phyloP scores from a whole-genome alignment of 2,888 invertebrate species.

The Heliothis peltigera region DNA sequence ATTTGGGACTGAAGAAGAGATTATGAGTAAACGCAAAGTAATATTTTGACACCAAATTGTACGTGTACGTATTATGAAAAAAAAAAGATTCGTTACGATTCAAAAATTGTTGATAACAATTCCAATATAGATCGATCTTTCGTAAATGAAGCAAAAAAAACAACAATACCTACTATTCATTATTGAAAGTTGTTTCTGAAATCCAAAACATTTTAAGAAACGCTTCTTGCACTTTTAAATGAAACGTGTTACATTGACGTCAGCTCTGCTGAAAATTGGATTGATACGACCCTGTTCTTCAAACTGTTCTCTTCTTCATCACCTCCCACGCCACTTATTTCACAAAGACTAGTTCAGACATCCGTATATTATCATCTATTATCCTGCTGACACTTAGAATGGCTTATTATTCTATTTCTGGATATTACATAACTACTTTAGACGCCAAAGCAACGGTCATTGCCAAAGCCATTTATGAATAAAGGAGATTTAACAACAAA shows the following conservation, averaged over 20 bases:
- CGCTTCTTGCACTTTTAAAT: conserved; percentile 2
- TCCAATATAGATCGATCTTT: background rate
- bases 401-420: conserved; percentile 43
- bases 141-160: background rate
- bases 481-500: background rate
- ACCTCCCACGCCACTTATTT: conserved; percentile 23
- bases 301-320: conserved; percentile 9
- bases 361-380: conserved; percentile 24
- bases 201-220: background rate
- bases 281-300: conserved; percentile 20
- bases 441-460: background rate
- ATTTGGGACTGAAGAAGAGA: conserved; percentile 5
- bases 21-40: background rate
- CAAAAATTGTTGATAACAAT: background rate
- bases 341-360: conserved; percentile 18
- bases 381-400: conserved; percentile 23
- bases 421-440: conserved; percentile 20
- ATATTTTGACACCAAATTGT: background rate
- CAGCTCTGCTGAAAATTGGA: conserved; percentile 12
- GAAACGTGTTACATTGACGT: background rate
- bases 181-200: background rate
- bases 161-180: background rate
- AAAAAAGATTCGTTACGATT: no score
- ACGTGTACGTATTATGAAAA: no score
- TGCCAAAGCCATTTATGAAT: background rate